Evolutionary conservation across 2,797 vertebrate genomes (phyloP), one percentile per base, ranked within the genome.

Genomic region (Alca torda): DNA sequence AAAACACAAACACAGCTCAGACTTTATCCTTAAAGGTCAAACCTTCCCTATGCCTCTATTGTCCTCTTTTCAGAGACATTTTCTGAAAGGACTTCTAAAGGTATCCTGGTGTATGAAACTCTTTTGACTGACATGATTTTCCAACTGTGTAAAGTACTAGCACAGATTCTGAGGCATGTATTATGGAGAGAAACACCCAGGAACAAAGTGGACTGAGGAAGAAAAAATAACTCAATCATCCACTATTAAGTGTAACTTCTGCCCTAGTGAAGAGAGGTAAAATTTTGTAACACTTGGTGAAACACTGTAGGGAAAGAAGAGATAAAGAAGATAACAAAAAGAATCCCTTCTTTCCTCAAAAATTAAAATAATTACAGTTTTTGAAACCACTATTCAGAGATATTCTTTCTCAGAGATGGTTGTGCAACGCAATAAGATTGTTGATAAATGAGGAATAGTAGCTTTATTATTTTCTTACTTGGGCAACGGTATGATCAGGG

Each of bases 401-500:
- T 19, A 19, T 51, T 79, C 5, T 61, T 89, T 76, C 41, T 70
- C 84, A 77, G 70, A 83, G 21, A n/a, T 4, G 1, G 9, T 46
- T 82, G 33, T 31, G 13, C n/a, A 89, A 68, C 46, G 82, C 6
- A 65, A 2, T 41, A 30, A 59, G 20, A 77, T 17, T 53, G 14
- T n/a, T 87, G 41, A 81, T 65, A 67, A 77, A 72, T 46, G 21
- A 79, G 30, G 9, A 85, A 39, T 10, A 84, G 21, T 6, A 73
- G 37, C 20, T 79, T 76, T 79, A 78, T 50, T 72, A 53, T 68
- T 77, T 85, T 85, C 92, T 89, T 95, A 99, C 98, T 96, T 99
- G 98, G 73, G 98, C 98, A 43, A 98, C 97, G 0, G 98, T 98
- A 33, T 98, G 97, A 95, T 99, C 98, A 0, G 98, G 98, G 83